Conservation (phyloP, 2,888 invertebrate genomes). For the Acanthosoma haemorrhoidale region DNA sequence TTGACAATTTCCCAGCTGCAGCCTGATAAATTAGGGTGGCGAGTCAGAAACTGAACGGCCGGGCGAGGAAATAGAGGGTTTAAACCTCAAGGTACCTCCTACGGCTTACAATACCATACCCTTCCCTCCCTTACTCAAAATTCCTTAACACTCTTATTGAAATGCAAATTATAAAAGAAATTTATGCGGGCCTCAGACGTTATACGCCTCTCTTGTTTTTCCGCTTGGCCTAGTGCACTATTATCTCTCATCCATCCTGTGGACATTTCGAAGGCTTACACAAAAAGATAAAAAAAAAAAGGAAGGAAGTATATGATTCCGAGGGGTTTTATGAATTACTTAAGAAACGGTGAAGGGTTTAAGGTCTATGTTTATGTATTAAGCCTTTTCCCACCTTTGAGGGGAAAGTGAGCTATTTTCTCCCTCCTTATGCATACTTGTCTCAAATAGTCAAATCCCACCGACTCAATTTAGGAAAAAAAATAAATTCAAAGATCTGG, state of each 20-base stretch:
- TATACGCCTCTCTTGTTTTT: slow-evolving; percentile 18
- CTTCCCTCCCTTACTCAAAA: slow-evolving; percentile 1
- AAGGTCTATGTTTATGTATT: too few species aligned
- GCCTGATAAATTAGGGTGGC: not conserved
- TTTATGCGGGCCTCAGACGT: slow-evolving; percentile 17
- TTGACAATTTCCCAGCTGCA: not conserved
- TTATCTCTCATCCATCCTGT: not conserved
- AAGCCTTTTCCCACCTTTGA: too few species aligned
- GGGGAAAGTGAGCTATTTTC: too few species aligned
- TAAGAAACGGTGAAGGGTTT: not conserved
- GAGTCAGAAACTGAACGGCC: too few species aligned
- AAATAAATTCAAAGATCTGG: too few species aligned
- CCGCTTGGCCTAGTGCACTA: slow-evolving; percentile 11
- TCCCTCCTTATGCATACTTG: too few species aligned
- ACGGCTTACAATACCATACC: not conserved
- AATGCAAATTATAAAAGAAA: slow-evolving; percentile 25
- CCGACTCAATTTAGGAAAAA: too few species aligned
- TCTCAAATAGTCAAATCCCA: too few species aligned
- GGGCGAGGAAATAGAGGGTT: not conserved
- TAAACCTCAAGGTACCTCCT: not conserved
- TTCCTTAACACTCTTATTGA: slow-evolving; percentile 20
- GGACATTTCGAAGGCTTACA: not conserved
- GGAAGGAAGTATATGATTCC: not conserved
- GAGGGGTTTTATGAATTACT: not conserved
- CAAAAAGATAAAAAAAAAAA: not conserved